A percentile compares a stretch with the other conserved stretches of the same genome.
Conservation (phyloP, 1,140 invertebrate genomes). For the Hyposmocoma kahamanoa region DNA sequence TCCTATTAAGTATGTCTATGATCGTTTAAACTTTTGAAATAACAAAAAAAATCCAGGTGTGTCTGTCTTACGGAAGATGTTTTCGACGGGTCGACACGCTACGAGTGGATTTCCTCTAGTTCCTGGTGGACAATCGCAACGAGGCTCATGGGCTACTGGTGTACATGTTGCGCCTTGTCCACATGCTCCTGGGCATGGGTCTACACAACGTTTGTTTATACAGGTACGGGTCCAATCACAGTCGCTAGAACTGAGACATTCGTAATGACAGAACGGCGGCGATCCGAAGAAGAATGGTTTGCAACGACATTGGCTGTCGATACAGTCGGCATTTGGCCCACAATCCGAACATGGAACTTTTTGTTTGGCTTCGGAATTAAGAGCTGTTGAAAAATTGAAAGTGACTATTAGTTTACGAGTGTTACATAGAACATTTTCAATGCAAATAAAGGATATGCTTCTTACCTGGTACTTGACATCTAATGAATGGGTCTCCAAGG, state of each 20-base stretch:
- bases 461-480: conserved; percentile 80
- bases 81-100: conserved; percentile 60
- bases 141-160: conserved; percentile 83
- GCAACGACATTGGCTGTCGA: conserved; percentile 77
- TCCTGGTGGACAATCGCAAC: conserved; percentile 80
- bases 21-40: too few relatives aligned
- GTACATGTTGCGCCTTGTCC: conserved; percentile 79
- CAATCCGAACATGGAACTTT: conserved; percentile 76
- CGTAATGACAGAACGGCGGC: conserved; percentile 80
- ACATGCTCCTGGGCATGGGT: conserved; percentile 84
- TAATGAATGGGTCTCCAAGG: conserved; percentile 80
- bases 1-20: too few relatives aligned
- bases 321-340: conserved; percentile 79
- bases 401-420: too few relatives aligned
- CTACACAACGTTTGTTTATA: conserved; percentile 80
- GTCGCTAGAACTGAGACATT: conserved; percentile 82
- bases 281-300: conserved; percentile 77
- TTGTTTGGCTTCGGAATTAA: conserved; percentile 73
- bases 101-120: conserved; percentile 77
- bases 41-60: conserved; percentile 51
- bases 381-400: conserved; percentile 73
- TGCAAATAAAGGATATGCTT: too few relatives aligned
- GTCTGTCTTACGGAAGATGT: conserved; percentile 67
- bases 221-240: conserved; percentile 81
- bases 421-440: too few relatives aligned